These are phyloP conservation scores for Gymnodraco acuticeps DNA, from an alignment of 2,797 vertebrate species.

Conservation along the genomic window DNA sequence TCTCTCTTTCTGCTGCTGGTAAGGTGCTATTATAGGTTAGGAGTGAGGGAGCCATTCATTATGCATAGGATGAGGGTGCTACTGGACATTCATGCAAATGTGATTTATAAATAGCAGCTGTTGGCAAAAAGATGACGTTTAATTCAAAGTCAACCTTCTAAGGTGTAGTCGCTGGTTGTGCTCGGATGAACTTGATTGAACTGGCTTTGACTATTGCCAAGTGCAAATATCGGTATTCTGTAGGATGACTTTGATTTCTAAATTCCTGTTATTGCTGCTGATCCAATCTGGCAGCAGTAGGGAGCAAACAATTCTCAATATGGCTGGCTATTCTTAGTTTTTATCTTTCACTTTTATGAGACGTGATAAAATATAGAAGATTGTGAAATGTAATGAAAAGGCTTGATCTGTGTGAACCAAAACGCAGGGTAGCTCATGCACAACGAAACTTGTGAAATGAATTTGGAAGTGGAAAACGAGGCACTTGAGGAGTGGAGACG, in stretches of 20 bases:
- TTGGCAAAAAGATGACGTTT: slow-evolving; percentile 55
- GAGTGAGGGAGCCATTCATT: slow-evolving; percentile 49
- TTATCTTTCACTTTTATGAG: slow-evolving; percentile 48
- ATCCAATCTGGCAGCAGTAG: slow-evolving; percentile 41
- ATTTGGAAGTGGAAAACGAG: slow-evolving; percentile 52
- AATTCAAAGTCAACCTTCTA: slow-evolving; percentile 59
- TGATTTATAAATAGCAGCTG: slow-evolving; percentile 70
- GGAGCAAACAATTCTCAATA: slow-evolving; percentile 56
- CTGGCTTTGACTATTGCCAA: slow-evolving; percentile 46
- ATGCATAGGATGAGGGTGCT: slow-evolving; percentile 59
- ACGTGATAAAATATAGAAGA: slow-evolving; percentile 61
- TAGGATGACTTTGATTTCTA: slow-evolving; percentile 52
- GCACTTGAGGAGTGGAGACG: slow-evolving; percentile 60
- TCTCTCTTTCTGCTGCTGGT: slow-evolving; percentile 29
- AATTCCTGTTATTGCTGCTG: slow-evolving; percentile 32
- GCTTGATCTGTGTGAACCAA: slow-evolving; percentile 45
- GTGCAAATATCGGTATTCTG: slow-evolving; percentile 30
- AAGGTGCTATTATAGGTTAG: slow-evolving; percentile 48
- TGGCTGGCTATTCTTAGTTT: slow-evolving; percentile 52
- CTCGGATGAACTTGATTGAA: slow-evolving; percentile 34
- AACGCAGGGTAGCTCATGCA: slow-evolving; percentile 49
- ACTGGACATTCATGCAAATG: slow-evolving; percentile 74
- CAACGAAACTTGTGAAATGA: slow-evolving; percentile 46
- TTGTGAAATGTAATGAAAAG: slow-evolving; percentile 60
- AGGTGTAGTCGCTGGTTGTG: slow-evolving; percentile 23